phyloP scores from a whole-genome alignment of 2,888 invertebrate species.

The Lordiphosa fenestrarum region DNA sequence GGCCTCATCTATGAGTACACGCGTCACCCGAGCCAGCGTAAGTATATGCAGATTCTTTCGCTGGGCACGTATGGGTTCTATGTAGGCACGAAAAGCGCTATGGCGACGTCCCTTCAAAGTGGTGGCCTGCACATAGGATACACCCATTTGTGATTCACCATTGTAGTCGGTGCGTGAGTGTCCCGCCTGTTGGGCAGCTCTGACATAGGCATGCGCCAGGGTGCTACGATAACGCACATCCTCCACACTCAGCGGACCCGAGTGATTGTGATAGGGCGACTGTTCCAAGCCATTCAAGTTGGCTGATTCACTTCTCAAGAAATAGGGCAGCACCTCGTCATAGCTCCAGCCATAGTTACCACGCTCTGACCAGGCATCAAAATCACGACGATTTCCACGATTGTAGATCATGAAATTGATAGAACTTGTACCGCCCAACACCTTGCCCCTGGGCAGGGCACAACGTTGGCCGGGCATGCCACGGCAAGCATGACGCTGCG shows the following conservation, averaged over 20 bases:
- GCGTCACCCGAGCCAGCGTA: constrained; percentile 84
- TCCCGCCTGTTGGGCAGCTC: constrained; percentile 85
- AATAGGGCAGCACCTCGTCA: constrained; percentile 83
- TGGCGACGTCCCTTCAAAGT: constrained; percentile 83
- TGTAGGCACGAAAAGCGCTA: constrained; percentile 85
- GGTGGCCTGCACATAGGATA: constrained; percentile 85
- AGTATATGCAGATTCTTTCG: constrained; percentile 85
- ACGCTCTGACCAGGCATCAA: constrained; percentile 85
- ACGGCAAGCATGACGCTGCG: constrained; percentile 83
- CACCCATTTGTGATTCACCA: constrained; percentile 84
- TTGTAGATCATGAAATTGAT: constrained; percentile 88
- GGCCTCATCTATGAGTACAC: constrained; percentile 84
- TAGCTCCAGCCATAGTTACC: constrained; percentile 90
- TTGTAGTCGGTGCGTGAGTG: constrained; percentile 87
- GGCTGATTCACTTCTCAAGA: constrained; percentile 83
- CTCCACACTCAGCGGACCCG: constrained; percentile 84
- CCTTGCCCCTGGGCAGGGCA: constrained; percentile 82
- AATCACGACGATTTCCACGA: constrained; percentile 87
- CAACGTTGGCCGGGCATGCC: constrained; percentile 80
- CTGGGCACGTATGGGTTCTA: constrained; percentile 82
- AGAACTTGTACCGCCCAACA: constrained; percentile 83
- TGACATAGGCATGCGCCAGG: constrained; percentile 82
- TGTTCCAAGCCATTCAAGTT: constrained; percentile 80
- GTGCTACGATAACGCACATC: constrained; percentile 82
- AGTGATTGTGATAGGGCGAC: constrained; percentile 82